Percentiles rank a stretch among this genome's conserved stretches.
These are phyloP conservation scores for Synanceia verrucosa DNA, from an alignment of 2,797 vertebrate species.

Conservation along the genomic window DNA sequence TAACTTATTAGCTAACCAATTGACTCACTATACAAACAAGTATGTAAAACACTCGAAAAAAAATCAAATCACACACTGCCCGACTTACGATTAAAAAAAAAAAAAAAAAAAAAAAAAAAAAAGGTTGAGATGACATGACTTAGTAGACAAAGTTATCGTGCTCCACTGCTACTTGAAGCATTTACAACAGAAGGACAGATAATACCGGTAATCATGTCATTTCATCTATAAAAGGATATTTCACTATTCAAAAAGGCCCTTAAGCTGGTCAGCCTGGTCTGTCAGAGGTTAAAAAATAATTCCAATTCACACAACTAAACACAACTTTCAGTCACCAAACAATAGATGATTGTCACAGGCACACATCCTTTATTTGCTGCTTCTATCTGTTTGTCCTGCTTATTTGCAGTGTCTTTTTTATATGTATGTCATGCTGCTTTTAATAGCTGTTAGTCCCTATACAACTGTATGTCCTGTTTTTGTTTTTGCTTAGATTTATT, in stretches of 20 bases:
- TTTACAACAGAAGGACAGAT: not conserved
- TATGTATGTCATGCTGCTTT: not conserved
- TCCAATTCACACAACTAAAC: not conserved
- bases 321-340: no score
- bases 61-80: not conserved
- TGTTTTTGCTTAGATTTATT: not conserved
- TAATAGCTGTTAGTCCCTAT: not conserved
- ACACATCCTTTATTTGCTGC: no score
- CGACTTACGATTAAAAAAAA: no score
- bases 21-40: not conserved
- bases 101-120: no score
- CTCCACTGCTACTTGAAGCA: not conserved
- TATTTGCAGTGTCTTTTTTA: not conserved
- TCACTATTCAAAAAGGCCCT: not conserved
- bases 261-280: not conserved
- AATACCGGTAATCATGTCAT: not conserved
- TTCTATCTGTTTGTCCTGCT: no score
- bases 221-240: not conserved
- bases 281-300: not conserved
- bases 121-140: not conserved
- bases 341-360: not conserved
- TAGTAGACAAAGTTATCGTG: not conserved
- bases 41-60: not conserved
- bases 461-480: not conserved
- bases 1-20: not conserved